Conservation (phyloP, 2,113 vertebrate species). For the Mystacornis crossleyi region DNA sequence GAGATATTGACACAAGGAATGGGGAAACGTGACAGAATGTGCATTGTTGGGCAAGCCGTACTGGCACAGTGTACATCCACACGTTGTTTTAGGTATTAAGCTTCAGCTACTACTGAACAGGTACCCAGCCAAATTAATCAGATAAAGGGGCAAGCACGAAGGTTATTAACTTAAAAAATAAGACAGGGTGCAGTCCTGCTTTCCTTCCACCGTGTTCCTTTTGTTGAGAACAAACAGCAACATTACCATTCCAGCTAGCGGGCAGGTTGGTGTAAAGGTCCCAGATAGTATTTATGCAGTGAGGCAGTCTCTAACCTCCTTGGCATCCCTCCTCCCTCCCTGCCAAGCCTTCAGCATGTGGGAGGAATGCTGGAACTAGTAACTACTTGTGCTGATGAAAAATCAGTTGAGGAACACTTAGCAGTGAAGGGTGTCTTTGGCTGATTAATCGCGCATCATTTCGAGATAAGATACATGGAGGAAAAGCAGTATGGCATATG, state of each 20-base stretch:
- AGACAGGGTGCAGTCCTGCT: not conserved
- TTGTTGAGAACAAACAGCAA: not conserved
- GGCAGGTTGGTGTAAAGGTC: conserved; percentile 53
- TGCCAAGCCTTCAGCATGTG: conserved; percentile 4
- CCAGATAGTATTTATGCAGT: conserved; percentile 29
- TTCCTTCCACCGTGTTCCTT: not conserved
- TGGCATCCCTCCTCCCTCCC: not conserved
- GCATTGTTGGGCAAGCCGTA: not conserved
- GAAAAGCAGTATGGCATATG: conserved; percentile 19
- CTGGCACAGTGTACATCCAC: not conserved
- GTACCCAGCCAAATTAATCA: conserved; percentile 4
- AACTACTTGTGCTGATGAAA: conserved; percentile 72
- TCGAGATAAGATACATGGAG: conserved; percentile 67
- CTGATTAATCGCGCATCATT: conserved; percentile 70
- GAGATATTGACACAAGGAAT: not conserved
- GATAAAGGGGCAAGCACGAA: conserved; percentile 12
- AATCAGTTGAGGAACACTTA: conserved; percentile 66
- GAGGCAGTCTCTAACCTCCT: conserved; percentile 26
- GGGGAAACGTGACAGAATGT: conserved; percentile 15
- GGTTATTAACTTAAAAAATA: conserved; percentile 13
- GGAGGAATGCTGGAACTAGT: conserved; percentile 71
- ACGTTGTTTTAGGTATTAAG: conserved; percentile 1
- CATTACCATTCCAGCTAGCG: conserved; percentile 15
- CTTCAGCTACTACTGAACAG: conserved; percentile 18
- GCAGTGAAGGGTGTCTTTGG: conserved; percentile 60